Evolutionary conservation across 2,888 invertebrate genomes (phyloP), one percentile per base, ranked within the genome.

Genomic region (Crepidodera aurea): DNA sequence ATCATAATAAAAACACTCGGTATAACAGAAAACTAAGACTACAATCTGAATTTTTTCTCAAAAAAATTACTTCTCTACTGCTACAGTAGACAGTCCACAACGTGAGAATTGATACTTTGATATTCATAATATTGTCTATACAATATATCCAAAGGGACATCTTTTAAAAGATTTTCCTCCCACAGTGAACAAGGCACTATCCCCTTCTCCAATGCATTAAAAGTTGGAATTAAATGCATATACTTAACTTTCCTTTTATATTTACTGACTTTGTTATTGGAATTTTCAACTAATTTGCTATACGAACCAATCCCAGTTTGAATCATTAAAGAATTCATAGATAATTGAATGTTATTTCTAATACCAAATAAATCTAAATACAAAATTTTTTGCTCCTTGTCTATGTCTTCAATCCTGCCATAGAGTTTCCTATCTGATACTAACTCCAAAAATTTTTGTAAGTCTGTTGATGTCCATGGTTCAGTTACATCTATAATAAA

Each of bases 221-320:
- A 65, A n/a, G 65, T 51, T 7, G 65, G 65, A 42, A 62, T 51
- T 34, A 65, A 54, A 34, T 65, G 59, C 46, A 56, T 46, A 44
- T 56, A 65, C 37, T 65, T 60, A 5, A 65, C 16, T 42, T 60
- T 56, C 0, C 48, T 56, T 19, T 48, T 56, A 42, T 62, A 62
- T 46, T 50, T 65, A 12, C 15, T 51, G 10, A 13, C 4, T 16
- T 56, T 19, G 13, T 56, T 27, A 42, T 50, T 46, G 12, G 25
- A 37, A 13, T 53, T 25, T 7, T 50, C 19, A 22, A 40, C 19
- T 2, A 25, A 4, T 34, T 55, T 16, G 34, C 32, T 60, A 7
- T 51, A 46, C 16, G 16, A 32, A 12, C 51, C 65, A 16, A 51
- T 15, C 5, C 51, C 44, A 6, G 25, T 22, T 6, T 55, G 5